These are phyloP conservation scores for Zoanthus sociatus DNA, from an alignment of 92 coral and sea anemone genomes.

Conservation along the genomic window DNA sequence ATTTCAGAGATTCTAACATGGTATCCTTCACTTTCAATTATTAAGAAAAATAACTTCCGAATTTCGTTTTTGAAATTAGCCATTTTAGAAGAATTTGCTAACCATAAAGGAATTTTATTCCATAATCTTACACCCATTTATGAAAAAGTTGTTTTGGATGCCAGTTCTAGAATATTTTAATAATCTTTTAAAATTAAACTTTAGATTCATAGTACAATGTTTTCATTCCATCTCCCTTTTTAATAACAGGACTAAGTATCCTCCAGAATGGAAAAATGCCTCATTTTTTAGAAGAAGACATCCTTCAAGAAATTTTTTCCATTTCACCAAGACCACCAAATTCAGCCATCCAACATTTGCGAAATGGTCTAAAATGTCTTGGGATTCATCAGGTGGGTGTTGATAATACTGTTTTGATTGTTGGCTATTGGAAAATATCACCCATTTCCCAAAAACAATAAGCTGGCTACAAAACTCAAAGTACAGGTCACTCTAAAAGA, in stretches of 20 bases:
- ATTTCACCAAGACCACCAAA: constrained; percentile 30
- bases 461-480: constrained; percentile 26
- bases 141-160: no score
- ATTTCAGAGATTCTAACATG: background rate
- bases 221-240: constrained; percentile 34
- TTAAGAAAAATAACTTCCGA: background rate
- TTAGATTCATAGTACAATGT: constrained; percentile 26
- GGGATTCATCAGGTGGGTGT: constrained; percentile 63
- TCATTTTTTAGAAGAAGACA: constrained; percentile 43
- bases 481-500: background rate
- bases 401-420: constrained; percentile 47
- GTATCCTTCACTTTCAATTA: constrained; percentile 1
- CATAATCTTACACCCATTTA: no score
- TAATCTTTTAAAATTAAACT: background rate
- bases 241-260: constrained; percentile 52
- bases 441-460: constrained; percentile 26
- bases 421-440: constrained; percentile 13
- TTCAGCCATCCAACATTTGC: constrained; percentile 35
- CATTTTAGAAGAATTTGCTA: background rate
- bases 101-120: no score
- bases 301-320: constrained; percentile 50
- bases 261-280: constrained; percentile 63
- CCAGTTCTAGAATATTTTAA: no score
- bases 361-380: constrained; percentile 50
- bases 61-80: background rate